Base-by-base conservation (phyloP, 2,888 invertebrate species). In the Cremastinae sp. region DNA sequence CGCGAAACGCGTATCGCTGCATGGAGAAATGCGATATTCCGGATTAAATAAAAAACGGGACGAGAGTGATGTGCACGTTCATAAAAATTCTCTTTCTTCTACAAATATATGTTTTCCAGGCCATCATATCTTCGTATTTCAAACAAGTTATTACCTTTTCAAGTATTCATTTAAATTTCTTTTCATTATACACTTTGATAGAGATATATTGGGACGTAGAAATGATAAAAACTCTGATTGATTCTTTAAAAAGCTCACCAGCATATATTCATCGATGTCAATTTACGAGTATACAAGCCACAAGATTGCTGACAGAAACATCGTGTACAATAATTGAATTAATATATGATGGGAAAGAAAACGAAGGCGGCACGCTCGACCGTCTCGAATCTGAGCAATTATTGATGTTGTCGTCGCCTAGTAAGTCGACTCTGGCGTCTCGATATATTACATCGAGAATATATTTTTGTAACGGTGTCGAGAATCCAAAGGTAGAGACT, bases 11-110 rank as follows among this genome's bases (percentile, higher is more conserved):
- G 9, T 22, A 64, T 53, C 22, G 41, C 18, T 20, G 58, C 35
- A 47, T 41, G 12, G 41, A 14, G 39, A 72, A 76, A 72, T 58
- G 47, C 51, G 69, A 74, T 74, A 69, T 74, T 74, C 66, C 8
- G 66, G 14, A 49, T 49, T 56, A 41, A 37, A 43, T 43, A n/a
- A 62, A 58, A 66, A 18, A 16, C 55, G 20, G 47, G 10, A 39
- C 43, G 56, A 28, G 41, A 75, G 49, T 8, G 22, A 47, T 37
- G 35, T 61, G 43, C 59, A 37, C n/a, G n/a, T n/a, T n/a, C 9
- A n/a, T 41, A n/a, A 41, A 41, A n/a, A 12, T 8, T 9, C 41
- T 37, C 37, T 37, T 37, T 37, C 5, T 37, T 37, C 37, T 37
- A 37, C n/a, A n/a, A 28, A 28, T 28, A 28, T n/a, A 28, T 5